Evolutionary conservation across 2,888 invertebrate species (phyloP).

Genomic region (Leucophenga maculata): DNA sequence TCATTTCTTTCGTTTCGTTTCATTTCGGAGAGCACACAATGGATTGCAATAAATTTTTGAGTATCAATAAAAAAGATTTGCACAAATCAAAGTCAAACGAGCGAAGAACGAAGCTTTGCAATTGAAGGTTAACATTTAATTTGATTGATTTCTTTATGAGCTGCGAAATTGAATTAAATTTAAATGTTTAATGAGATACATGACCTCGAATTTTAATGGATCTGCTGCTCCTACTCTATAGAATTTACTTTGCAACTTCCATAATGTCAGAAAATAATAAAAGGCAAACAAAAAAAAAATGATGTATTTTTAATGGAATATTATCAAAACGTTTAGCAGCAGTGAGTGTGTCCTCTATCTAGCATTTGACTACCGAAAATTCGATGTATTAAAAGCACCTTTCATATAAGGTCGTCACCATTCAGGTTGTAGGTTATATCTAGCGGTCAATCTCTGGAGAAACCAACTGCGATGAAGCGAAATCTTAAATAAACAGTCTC

Average conservation of each 20-base stretch:
- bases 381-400: no score
- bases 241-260: not conserved
- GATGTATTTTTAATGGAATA: no score
- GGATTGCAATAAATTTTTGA: constrained; percentile 21
- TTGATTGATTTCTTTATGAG: constrained; percentile 22
- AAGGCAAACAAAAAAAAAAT: no score
- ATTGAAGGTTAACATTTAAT: constrained; percentile 19
- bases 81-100: not conserved
- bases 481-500: no score
- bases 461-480: no score
- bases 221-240: not conserved
- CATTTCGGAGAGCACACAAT: constrained; percentile 7
- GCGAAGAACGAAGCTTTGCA: not conserved
- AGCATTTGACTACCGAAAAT: no score
- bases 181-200: not conserved
- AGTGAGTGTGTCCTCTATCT: no score
- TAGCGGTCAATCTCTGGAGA: no score
- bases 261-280: no score
- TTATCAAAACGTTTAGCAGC: no score
- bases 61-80: constrained; percentile 11
- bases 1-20: not conserved
- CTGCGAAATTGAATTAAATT: constrained; percentile 14
- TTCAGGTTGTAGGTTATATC: no score
- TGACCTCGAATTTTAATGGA: not conserved
- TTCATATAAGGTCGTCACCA: no score